Conservation (phyloP, 2,888 invertebrate species). For the Epinotia nisella region DNA sequence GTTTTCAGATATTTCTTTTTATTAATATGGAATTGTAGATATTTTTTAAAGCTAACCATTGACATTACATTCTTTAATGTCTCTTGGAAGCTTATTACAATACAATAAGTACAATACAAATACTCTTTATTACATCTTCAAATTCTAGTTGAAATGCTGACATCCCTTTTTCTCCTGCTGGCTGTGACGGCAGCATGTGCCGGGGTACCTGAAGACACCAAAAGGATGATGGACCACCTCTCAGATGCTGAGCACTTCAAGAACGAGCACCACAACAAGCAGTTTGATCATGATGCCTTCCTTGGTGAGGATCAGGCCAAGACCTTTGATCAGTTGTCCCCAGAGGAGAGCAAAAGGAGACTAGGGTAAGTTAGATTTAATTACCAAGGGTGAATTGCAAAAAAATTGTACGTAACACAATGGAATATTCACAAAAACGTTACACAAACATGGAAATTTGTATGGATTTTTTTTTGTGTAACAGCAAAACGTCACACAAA, state of each 20-base stretch:
- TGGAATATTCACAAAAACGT: too few relatives aligned
- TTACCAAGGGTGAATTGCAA: too few relatives aligned
- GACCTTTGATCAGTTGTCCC: conserved; percentile 96
- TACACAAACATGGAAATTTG: too few relatives aligned
- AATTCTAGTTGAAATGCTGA: conserved; percentile 63
- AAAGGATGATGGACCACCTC: conserved; percentile 87
- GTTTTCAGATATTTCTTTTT: too few relatives aligned
- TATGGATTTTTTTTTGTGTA: too few relatives aligned
- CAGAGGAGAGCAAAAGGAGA: conserved; percentile 97
- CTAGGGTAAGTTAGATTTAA: conserved; percentile 85
- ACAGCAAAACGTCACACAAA: too few relatives aligned
- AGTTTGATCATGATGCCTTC: conserved; percentile 99
- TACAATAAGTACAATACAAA: too few relatives aligned
- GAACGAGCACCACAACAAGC: conserved; percentile 92
- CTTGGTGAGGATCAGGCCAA: conserved; percentile 97
- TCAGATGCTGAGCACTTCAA: conserved; percentile 92
- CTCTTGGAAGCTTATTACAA: too few relatives aligned
- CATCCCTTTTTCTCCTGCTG: conserved; percentile 67
- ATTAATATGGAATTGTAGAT: too few relatives aligned
- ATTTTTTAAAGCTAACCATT: too few relatives aligned
- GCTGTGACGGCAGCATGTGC: conserved; percentile 74
- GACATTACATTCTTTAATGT: too few relatives aligned
- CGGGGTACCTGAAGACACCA: conserved; percentile 88
- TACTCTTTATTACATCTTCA: not conserved
- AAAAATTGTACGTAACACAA: too few relatives aligned